Percentiles rank a stretch among this genome's conserved stretches.
phyloP scores from a whole-genome alignment of 2,113 vertebrate genomes.

The Lepus timidus region DNA sequence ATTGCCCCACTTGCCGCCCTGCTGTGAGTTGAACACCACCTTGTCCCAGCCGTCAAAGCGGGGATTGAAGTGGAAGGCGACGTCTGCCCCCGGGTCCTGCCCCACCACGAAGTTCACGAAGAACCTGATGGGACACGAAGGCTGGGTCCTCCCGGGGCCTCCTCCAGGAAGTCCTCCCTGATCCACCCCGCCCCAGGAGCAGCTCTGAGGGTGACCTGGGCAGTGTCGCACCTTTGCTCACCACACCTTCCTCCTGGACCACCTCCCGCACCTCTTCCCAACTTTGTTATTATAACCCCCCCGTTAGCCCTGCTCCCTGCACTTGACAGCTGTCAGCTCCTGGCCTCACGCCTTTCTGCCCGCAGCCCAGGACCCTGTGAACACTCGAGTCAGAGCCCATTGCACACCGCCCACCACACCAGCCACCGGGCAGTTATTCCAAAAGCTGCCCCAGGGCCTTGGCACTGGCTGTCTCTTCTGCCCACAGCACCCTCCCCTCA shows the following conservation, averaged over 20 bases:
- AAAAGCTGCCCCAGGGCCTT: not conserved
- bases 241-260: not conserved
- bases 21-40: conserved; percentile 90
- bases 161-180: not conserved
- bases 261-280: not conserved
- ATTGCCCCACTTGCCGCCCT: conserved; percentile 85
- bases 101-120: conserved; percentile 88
- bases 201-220: too few relatives aligned
- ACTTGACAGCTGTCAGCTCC: not conserved
- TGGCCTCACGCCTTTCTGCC: not conserved
- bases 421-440: not conserved
- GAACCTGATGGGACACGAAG: conserved; percentile 84
- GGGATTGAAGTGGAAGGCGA: conserved; percentile 92
- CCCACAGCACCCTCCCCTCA: not conserved
- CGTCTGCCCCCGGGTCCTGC: conserved; percentile 80
- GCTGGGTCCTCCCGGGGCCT: rapidly evolving
- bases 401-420: not conserved
- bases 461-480: not conserved
- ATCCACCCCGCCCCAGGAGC: too few relatives aligned
- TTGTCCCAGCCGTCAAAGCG: conserved; percentile 91
- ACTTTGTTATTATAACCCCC: not conserved
- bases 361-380: not conserved
- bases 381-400: not conserved
- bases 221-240: rapidly evolving
- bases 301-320: not conserved